Percentiles rank a stretch among this genome's conserved stretches.
Conservation (phyloP, 2,888 invertebrate species). For the Campoplex nolae region DNA sequence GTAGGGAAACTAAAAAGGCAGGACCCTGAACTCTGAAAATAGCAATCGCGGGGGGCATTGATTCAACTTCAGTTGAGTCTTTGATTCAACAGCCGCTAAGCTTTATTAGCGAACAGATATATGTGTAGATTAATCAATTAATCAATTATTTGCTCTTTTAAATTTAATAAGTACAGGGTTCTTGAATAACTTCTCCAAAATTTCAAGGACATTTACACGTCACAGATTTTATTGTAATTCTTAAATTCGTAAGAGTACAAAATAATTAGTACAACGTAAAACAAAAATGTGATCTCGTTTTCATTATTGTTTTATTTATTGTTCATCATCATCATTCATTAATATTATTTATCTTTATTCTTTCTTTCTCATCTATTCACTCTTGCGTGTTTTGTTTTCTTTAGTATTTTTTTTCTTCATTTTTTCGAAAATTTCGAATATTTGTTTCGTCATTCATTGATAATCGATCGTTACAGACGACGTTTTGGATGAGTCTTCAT, state of each 20-base stretch:
- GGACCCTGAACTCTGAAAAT: no score
- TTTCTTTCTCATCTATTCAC: slow-evolving; percentile 33
- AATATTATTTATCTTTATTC: slow-evolving; percentile 23
- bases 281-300: slow-evolving; percentile 71
- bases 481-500: slow-evolving; percentile 37
- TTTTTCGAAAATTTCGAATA: slow-evolving; percentile 54
- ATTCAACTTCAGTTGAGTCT: no score
- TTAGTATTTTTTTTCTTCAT: no score
- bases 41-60: no score
- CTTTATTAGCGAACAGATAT: no score
- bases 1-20: no score
- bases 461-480: slow-evolving; percentile 22
- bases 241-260: slow-evolving; percentile 81
- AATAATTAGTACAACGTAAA: slow-evolving; percentile 81
- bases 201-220: slow-evolving; percentile 72
- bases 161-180: slow-evolving; percentile 11
- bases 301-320: slow-evolving; percentile 56
- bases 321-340: slow-evolving; percentile 56
- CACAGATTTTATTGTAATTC: slow-evolving; percentile 79
- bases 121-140: no score
- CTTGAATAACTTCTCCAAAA: slow-evolving; percentile 51
- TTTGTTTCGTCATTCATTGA: slow-evolving; percentile 33
- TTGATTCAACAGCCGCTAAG: no score
- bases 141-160: neutral
- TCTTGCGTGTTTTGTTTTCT: slow-evolving; percentile 1